Evolutionary conservation across 1,140 invertebrate species (phyloP).

Genomic region (Drosophila insularis): DNA sequence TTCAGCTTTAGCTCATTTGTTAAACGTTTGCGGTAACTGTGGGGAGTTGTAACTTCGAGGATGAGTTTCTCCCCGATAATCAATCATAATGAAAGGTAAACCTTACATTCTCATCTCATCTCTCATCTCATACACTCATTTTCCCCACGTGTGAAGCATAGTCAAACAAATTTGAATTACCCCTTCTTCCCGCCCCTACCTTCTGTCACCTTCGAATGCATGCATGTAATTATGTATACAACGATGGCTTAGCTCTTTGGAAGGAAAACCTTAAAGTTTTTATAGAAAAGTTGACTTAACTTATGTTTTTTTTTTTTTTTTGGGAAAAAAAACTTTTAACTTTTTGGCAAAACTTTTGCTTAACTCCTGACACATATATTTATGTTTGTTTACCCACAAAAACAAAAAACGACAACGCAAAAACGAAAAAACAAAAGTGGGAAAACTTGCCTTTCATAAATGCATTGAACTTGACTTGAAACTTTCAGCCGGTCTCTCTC

Average conservation of each 20-base stretch:
- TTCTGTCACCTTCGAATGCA: background rate
- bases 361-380: constrained; percentile 45
- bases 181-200: background rate
- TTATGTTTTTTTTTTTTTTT: background rate
- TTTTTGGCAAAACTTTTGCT: constrained; percentile 34
- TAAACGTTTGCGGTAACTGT: constrained; percentile 55
- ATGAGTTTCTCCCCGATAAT: constrained; percentile 45
- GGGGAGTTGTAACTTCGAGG: background rate
- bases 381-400: constrained; percentile 39
- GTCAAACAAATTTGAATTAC: constrained; percentile 24
- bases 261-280: constrained; percentile 15
- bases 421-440: background rate
- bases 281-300: constrained; percentile 11
- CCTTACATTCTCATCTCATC: background rate
- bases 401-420: background rate
- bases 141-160: constrained; percentile 20
- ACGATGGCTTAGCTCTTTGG: background rate
- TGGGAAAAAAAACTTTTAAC: constrained; percentile 27
- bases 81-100: constrained; percentile 69
- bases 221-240: background rate
- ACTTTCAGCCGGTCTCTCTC: background rate
- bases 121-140: background rate
- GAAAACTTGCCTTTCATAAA: constrained; percentile 40
- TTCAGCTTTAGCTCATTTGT: constrained; percentile 64
- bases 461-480: constrained; percentile 46